Conservation (phyloP, 2,888 invertebrate genomes). For the Dermolepida albohirtum region DNA sequence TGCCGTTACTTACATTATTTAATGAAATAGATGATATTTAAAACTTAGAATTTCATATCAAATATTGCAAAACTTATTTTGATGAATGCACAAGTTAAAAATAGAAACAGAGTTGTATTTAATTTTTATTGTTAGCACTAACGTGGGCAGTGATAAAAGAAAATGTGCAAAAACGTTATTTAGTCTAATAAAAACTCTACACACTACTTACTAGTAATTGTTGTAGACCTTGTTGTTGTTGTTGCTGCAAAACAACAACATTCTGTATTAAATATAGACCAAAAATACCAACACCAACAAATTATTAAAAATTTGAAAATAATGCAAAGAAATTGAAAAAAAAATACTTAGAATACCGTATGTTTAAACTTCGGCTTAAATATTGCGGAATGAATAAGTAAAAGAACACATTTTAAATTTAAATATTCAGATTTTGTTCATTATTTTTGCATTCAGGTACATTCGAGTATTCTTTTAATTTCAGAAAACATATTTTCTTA, state of each 20-base stretch:
- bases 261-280: conserved; percentile 56
- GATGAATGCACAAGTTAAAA: conserved; percentile 21
- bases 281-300: conserved; percentile 56
- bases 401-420: too few species aligned
- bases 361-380: too few species aligned
- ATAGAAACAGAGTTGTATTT: background rate
- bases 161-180: conserved; percentile 5
- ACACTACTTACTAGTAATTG: conserved; percentile 88
- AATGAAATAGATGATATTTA: too few species aligned
- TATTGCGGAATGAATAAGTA: too few species aligned
- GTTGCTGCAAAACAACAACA: conserved; percentile 78
- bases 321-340: conserved; percentile 26
- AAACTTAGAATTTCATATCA: background rate
- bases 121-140: background rate
- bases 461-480: too few species aligned
- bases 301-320: conserved; percentile 29
- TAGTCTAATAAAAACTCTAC: conserved; percentile 33
- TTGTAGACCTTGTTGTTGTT: conserved; percentile 92
- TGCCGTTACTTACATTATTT: too few species aligned
- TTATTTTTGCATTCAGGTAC: too few species aligned
- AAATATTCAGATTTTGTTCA: too few species aligned
- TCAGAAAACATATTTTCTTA: too few species aligned
- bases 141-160: conserved; percentile 1
- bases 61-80: conserved; percentile 18
- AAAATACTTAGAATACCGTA: conserved; percentile 40